phyloP scores from a whole-genome alignment of 2,797 vertebrate genomes.

The Holocentrus rufus region DNA sequence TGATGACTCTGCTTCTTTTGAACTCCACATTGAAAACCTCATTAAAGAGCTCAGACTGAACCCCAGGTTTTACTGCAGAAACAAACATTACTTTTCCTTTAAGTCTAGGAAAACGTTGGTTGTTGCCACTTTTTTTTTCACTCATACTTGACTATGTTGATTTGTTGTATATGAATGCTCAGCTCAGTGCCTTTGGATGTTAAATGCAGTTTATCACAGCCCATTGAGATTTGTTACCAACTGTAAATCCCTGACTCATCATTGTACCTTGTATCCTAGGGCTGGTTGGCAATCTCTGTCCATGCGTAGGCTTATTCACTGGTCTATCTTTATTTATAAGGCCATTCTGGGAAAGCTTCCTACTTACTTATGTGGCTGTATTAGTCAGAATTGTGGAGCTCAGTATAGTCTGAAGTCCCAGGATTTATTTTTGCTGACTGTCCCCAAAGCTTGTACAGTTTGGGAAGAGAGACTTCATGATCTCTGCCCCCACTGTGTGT shows the following conservation, averaged over 20 bases:
- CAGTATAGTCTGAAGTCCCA: background rate
- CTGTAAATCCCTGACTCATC: conserved; percentile 49
- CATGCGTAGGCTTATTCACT: conserved; percentile 38
- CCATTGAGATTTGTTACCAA: conserved; percentile 1
- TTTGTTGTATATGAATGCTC: conserved; percentile 27
- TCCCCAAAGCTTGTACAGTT: background rate
- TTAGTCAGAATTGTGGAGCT: background rate
- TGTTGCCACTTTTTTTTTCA: no score
- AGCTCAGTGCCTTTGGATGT: conserved; percentile 28
- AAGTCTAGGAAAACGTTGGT: no score
- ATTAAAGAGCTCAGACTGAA: background rate
- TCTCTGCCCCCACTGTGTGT: background rate
- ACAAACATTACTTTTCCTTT: background rate
- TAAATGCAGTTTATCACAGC: background rate
- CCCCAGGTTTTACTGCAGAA: conserved; percentile 20
- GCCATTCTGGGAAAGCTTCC: conserved; percentile 31
- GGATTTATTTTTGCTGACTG: background rate
- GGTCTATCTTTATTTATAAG: conserved; percentile 58
- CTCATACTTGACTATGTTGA: conserved; percentile 21
- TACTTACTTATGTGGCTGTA: conserved; percentile 50
- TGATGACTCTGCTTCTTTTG: no score
- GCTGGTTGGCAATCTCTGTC: no score
- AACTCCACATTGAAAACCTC: no score
- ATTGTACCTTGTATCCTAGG: conserved; percentile 7
- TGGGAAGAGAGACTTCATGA: background rate